These are phyloP conservation scores for Rhinoderma darwinii DNA, from an alignment of 2,113 vertebrate species.

Conservation along the genomic window DNA sequence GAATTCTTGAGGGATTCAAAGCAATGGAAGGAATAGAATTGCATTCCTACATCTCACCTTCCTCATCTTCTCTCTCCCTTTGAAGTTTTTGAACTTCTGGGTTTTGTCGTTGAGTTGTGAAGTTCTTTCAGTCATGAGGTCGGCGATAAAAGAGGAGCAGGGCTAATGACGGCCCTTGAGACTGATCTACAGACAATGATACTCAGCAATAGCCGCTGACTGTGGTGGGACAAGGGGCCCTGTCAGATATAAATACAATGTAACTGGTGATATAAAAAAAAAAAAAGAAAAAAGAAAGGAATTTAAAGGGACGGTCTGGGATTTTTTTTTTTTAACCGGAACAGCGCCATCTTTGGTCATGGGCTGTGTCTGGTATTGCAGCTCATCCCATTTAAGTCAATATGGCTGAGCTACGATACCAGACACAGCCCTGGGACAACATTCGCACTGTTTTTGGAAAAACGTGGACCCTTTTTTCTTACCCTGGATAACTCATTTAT, in stretches of 20 bases:
- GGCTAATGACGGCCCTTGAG: neutral
- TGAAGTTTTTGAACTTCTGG: conserved; percentile 14
- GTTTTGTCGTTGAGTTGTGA: conserved; percentile 16
- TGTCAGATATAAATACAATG: neutral
- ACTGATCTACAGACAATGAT: neutral
- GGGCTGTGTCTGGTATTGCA: too few species aligned
- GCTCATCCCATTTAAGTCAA: too few species aligned
- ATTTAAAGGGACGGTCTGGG: too few species aligned
- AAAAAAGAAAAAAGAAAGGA: neutral
- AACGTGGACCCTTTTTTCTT: too few species aligned
- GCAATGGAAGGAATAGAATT: neutral
- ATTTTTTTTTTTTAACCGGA: too few species aligned
- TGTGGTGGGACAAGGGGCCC: neutral
- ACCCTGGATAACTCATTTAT: too few species aligned
- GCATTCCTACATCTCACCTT: neutral
- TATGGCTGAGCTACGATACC: too few species aligned
- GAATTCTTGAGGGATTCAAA: neutral
- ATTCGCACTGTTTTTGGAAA: too few species aligned
- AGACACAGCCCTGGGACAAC: too few species aligned
- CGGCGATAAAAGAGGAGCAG: neutral
- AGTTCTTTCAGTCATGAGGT: neutral
- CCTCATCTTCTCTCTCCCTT: neutral
- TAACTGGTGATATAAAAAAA: neutral
- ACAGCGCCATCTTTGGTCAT: too few species aligned
- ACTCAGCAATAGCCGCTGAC: neutral